Conservation (phyloP, 1,140 invertebrate genomes). For the Zaprionus africanus region DNA sequence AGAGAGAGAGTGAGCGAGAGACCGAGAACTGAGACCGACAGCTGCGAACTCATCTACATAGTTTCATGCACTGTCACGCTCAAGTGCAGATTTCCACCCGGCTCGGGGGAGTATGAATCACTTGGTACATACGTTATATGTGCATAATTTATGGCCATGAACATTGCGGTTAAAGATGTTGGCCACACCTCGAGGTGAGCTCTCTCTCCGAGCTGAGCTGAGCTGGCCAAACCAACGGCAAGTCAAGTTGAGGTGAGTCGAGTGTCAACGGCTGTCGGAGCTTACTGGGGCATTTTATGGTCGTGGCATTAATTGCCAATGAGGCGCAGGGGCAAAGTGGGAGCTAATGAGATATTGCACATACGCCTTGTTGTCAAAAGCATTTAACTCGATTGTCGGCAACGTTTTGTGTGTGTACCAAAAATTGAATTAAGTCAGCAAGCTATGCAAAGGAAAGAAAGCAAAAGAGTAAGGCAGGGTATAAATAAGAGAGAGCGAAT, state of each 20-base stretch:
- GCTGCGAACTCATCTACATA: neutral
- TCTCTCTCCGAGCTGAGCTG: neutral
- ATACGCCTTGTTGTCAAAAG: slow-evolving; percentile 53
- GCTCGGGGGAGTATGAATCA: neutral
- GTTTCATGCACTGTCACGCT: slow-evolving; percentile 5
- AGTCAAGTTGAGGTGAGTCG: neutral
- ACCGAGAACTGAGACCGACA: too few species aligned
- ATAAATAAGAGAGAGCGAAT: neutral
- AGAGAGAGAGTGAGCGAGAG: neutral
- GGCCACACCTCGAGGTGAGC: slow-evolving; percentile 2
- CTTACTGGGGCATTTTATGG: slow-evolving; percentile 40
- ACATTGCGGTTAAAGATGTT: slow-evolving; percentile 7
- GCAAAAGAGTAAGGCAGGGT: neutral
- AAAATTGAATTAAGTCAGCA: slow-evolving; percentile 47
- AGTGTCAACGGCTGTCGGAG: slow-evolving; percentile 15
- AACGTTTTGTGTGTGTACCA: slow-evolving; percentile 22
- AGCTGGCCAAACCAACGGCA: neutral
- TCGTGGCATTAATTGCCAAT: slow-evolving; percentile 50
- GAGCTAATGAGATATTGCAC: slow-evolving; percentile 46
- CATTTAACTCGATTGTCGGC: slow-evolving; percentile 48
- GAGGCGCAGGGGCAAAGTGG: slow-evolving; percentile 34
- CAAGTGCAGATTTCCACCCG: neutral
- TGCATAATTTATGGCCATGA: slow-evolving; percentile 3
- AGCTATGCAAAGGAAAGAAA: too few species aligned
- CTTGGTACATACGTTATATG: neutral